Evolutionary conservation across 2,113 vertebrate species (phyloP).

Genomic region (Petromus typicus): DNA sequence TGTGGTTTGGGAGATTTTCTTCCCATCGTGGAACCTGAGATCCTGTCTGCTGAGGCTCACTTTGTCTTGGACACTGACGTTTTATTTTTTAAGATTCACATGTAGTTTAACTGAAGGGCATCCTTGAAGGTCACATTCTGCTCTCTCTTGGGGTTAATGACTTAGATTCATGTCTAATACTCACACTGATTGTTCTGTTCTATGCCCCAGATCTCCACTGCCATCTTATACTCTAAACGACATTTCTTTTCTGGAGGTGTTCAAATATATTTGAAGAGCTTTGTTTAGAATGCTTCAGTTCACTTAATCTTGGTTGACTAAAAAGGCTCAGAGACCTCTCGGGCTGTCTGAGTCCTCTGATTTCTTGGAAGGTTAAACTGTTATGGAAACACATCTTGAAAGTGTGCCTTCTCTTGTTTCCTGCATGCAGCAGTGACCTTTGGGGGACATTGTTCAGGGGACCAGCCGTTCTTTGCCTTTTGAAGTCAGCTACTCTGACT

Average conservation of each 20-base stretch:
- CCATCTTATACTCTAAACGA: background rate
- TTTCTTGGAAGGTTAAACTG: slow-evolving; percentile 1
- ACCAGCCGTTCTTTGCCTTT: slow-evolving; percentile 4
- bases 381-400: background rate
- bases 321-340: background rate
- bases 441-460: slow-evolving; percentile 50
- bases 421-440: slow-evolving; percentile 51
- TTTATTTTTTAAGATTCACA: slow-evolving; percentile 52
- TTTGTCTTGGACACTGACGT: background rate
- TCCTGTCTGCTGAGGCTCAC: background rate
- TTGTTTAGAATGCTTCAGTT: background rate
- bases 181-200: background rate
- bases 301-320: background rate
- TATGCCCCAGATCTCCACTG: background rate
- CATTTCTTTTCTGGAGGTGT: background rate
- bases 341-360: background rate
- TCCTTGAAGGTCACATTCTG: background rate
- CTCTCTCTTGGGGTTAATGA: background rate
- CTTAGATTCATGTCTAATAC: background rate
- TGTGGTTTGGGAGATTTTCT: background rate
- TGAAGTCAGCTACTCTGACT: slow-evolving; percentile 53
- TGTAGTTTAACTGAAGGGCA: background rate
- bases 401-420: slow-evolving; percentile 52
- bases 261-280: background rate
- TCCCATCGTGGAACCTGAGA: background rate